These are phyloP conservation scores for Lottia scabra DNA, from an alignment of 2,888 invertebrate species.

Conservation along the genomic window DNA sequence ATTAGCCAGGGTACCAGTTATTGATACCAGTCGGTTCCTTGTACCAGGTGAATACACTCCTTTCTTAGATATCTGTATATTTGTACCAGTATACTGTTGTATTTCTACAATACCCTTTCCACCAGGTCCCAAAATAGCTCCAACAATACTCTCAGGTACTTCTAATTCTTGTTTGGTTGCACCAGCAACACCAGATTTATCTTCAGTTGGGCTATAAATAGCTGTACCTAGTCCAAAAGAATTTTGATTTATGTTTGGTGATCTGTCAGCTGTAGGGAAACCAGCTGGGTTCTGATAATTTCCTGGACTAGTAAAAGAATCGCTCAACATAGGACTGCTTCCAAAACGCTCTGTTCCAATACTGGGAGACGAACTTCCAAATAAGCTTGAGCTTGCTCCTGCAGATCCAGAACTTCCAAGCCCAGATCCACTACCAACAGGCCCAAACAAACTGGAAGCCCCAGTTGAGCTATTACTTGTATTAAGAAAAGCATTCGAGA, in stretches of 20 bases:
- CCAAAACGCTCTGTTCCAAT: conserved; percentile 57
- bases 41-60: conserved; percentile 97
- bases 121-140: conserved; percentile 96
- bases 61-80: conserved; percentile 98
- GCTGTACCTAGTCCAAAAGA: conserved; percentile 86
- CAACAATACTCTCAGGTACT: conserved; percentile 94
- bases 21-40: conserved; percentile 96
- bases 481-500: conserved; percentile 53
- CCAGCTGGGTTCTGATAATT: conserved; percentile 45
- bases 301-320: conserved; percentile 54
- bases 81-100: conserved; percentile 96
- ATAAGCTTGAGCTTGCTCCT: conserved; percentile 59
- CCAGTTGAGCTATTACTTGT: conserved; percentile 64
- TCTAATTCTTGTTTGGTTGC: conserved; percentile 78
- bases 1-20: conserved; percentile 88
- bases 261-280: conserved; percentile 44
- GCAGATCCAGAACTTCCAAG: conserved; percentile 59
- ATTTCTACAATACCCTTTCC: conserved; percentile 97
- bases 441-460: conserved; percentile 81
- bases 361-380: conserved; percentile 68
- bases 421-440: conserved; percentile 80
- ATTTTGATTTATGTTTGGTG: conserved; percentile 79
- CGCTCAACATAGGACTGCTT: conserved; percentile 61
- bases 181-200: conserved; percentile 44
- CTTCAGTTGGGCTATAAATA: conserved; percentile 64